These are phyloP conservation scores for Coremacera marginata DNA, from an alignment of 2,888 invertebrate species.

Conservation along the genomic window DNA sequence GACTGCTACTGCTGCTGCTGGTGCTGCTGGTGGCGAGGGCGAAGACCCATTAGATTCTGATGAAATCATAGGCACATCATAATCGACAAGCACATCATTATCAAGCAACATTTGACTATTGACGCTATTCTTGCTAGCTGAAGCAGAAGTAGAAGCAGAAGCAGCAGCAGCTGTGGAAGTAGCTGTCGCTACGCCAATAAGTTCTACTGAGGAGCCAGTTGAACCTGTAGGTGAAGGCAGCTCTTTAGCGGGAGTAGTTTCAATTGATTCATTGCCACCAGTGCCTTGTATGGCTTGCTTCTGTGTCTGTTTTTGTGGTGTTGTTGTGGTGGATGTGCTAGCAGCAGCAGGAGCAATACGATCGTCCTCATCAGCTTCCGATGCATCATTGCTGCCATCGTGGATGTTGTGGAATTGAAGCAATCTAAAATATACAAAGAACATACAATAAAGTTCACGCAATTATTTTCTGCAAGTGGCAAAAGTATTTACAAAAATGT, in stretches of 20 bases:
- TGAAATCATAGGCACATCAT: constrained; percentile 61
- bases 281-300: background rate
- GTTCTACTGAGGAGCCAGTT: constrained; percentile 51
- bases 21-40: constrained; percentile 51
- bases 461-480: too few relatives aligned
- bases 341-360: constrained; percentile 60
- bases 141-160: constrained; percentile 19
- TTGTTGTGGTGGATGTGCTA: constrained; percentile 63
- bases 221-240: constrained; percentile 50
- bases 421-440: constrained; percentile 71
- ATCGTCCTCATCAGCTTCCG: constrained; percentile 63
- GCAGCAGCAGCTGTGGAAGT: constrained; percentile 21
- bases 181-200: constrained; percentile 42
- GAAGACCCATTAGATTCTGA: constrained; percentile 55
- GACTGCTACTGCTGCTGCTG: constrained; percentile 38
- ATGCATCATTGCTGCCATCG: constrained; percentile 64
- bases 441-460: background rate
- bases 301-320: constrained; percentile 53
- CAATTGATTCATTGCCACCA: background rate
- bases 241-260: constrained; percentile 28
- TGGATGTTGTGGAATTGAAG: constrained; percentile 82
- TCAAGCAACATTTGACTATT: constrained; percentile 57
- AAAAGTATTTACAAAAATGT: too few relatives aligned
- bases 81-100: constrained; percentile 63
- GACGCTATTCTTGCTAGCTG: background rate